Evolutionary conservation across 2,888 invertebrate genomes (phyloP).

Genomic region (Rhingia campestris): DNA sequence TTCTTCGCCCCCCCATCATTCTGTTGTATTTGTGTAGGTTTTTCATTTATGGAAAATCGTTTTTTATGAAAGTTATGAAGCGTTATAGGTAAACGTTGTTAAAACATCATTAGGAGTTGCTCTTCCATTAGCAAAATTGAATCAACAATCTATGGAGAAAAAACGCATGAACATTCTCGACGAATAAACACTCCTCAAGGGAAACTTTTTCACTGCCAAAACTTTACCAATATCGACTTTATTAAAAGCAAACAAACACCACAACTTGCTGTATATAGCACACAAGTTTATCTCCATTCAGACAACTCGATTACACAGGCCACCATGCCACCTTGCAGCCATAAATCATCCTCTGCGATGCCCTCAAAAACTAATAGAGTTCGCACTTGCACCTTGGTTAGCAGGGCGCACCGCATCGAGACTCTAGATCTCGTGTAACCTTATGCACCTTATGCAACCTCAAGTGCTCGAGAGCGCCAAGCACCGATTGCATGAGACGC

Average conservation of each 20-base stretch:
- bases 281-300: constrained; percentile 63
- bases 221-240: constrained; percentile 18
- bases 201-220: background rate
- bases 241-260: constrained; percentile 19
- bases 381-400: constrained; percentile 69
- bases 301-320: constrained; percentile 57
- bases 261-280: constrained; percentile 17
- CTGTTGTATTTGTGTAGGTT: background rate
- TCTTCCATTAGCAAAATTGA: too few relatives aligned
- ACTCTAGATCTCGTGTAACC: constrained; percentile 45
- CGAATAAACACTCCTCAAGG: background rate
- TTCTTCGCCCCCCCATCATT: background rate
- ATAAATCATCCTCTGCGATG: constrained; percentile 66
- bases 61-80: background rate
- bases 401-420: background rate
- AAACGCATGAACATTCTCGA: background rate
- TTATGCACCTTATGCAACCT: constrained; percentile 52
- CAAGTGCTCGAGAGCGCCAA: constrained; percentile 27
- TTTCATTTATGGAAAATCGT: constrained; percentile 26
- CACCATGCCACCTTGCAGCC: constrained; percentile 53
- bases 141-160: too few relatives aligned
- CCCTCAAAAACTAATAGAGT: constrained; percentile 71
- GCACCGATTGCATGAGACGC: constrained; percentile 54
- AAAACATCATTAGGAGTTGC: too few relatives aligned
- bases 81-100: too few relatives aligned